Conservation (phyloP, 2,113 vertebrate genomes). For the Stomatorhinus ivindoensis region DNA sequence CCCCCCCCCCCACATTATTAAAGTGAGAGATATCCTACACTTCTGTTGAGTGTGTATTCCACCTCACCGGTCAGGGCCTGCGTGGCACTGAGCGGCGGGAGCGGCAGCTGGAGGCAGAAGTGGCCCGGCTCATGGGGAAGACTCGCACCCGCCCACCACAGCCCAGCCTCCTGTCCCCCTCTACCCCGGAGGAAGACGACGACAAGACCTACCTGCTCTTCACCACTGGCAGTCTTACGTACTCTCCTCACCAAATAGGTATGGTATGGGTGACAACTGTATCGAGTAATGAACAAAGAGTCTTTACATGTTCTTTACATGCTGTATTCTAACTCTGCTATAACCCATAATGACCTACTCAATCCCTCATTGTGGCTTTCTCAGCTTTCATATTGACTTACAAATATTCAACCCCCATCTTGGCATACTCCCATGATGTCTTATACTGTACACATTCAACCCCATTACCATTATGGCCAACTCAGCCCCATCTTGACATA, state of each 20-base stretch:
- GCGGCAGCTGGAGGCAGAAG: conserved; percentile 67
- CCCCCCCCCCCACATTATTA: not conserved
- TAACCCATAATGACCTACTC: not conserved
- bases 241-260: conserved; percentile 96
- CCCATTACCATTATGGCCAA: no score
- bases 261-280: not conserved
- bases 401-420: not conserved
- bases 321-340: not conserved
- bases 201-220: conserved; percentile 89
- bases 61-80: conserved; percentile 9
- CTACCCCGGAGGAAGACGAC: conserved; percentile 40
- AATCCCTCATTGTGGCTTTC: not conserved
- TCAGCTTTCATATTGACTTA: not conserved
- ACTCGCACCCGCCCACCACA: conserved; percentile 67
- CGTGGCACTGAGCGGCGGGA: conserved; percentile 50
- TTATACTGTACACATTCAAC: not conserved
- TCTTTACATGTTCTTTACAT: not conserved
- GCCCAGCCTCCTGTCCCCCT: conserved; percentile 41
- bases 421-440: not conserved
- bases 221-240: conserved; percentile 93
- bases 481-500: not conserved
- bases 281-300: not conserved
- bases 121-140: conserved; percentile 74
- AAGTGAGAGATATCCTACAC: not conserved
- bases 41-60: not conserved